Percentiles rank a stretch among this genome's conserved stretches.
Evolutionary conservation across 1,140 invertebrate species (phyloP).

Genomic region (Caenorhabditis brenneri): DNA sequence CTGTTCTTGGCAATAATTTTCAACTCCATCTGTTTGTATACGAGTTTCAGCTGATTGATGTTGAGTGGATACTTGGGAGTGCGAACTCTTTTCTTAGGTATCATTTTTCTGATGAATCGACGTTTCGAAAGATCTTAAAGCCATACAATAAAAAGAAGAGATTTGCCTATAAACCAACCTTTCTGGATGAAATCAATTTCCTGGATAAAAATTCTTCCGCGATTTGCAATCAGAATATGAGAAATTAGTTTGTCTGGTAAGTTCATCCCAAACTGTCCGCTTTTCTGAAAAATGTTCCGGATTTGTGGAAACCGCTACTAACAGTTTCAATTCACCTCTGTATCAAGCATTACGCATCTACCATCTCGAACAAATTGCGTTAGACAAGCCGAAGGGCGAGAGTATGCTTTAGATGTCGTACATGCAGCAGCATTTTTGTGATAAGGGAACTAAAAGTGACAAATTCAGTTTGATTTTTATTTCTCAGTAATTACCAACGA

Average conservation of each 20-base stretch:
- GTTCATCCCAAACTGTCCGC: background rate
- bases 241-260: background rate
- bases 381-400: background rate
- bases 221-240: background rate
- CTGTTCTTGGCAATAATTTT: background rate
- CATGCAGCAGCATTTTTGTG: background rate
- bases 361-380: slow-evolving; percentile 22
- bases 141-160: no score
- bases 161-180: background rate
- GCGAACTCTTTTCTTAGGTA: no score
- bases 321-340: background rate
- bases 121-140: background rate
- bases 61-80: background rate
- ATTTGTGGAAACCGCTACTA: background rate
- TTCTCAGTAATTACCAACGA: background rate
- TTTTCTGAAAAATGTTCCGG: background rate
- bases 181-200: slow-evolving; percentile 34
- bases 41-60: background rate
- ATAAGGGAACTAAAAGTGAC: slow-evolving; percentile 3
- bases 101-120: background rate
- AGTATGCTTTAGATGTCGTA: background rate
- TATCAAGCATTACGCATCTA: slow-evolving; percentile 27
- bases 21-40: slow-evolving; percentile 2
- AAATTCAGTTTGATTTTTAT: background rate
- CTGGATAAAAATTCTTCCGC: slow-evolving; percentile 6